These are phyloP conservation scores for Syngnathus typhle DNA, from an alignment of 2,113 vertebrate genomes.

Conservation along the genomic window DNA sequence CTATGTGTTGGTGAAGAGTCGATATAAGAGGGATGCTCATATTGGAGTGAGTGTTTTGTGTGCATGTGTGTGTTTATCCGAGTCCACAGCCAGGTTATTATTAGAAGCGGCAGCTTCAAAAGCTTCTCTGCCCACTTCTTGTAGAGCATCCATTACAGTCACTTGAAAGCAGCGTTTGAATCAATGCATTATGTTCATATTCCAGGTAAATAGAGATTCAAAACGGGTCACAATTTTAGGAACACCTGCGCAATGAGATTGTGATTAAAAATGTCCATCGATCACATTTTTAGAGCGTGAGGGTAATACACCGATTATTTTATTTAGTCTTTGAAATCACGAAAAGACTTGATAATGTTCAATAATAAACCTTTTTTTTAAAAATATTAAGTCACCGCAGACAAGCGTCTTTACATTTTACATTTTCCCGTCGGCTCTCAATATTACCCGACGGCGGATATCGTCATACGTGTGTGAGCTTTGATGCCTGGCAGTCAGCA, in stretches of 20 bases:
- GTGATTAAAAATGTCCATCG: too few species aligned
- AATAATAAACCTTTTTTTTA: too few species aligned
- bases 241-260: too few species aligned
- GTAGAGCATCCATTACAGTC: slow-evolving; percentile 32
- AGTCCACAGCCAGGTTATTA: slow-evolving; percentile 26
- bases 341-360: too few species aligned
- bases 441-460: slow-evolving; percentile 13
- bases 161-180: slow-evolving; percentile 34
- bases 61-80: not conserved
- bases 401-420: slow-evolving; percentile 37
- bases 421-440: slow-evolving; percentile 37
- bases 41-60: slow-evolving; percentile 9
- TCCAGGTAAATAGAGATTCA: too few species aligned
- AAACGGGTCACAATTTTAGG: too few species aligned
- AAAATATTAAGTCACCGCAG: too few species aligned
- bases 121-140: slow-evolving; percentile 22
- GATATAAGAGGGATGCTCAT: slow-evolving; percentile 47
- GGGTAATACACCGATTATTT: too few species aligned
- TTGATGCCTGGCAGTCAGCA: slow-evolving; percentile 30
- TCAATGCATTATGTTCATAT: slow-evolving; percentile 25
- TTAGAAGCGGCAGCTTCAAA: slow-evolving; percentile 23
- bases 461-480: slow-evolving; percentile 17
- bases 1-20: slow-evolving; percentile 57
- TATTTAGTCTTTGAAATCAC: too few species aligned
- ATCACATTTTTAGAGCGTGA: too few species aligned